These are phyloP conservation scores for Ligdia adustata DNA, from an alignment of 2,888 invertebrate species.

Conservation along the genomic window DNA sequence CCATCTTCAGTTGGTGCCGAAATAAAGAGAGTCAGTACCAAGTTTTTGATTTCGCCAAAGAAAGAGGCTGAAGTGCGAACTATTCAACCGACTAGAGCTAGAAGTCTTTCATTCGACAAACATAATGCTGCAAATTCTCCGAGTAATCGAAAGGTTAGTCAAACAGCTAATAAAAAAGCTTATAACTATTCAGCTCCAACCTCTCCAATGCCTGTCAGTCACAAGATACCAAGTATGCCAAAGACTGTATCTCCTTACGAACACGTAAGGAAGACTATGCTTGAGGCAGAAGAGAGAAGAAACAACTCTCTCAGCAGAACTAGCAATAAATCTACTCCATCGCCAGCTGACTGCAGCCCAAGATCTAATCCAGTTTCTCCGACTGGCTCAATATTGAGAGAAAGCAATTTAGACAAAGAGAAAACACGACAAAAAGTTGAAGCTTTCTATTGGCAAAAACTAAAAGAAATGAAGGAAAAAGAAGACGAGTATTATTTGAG, in stretches of 20 bases:
- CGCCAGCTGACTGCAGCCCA: conserved; percentile 44
- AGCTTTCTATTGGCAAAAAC: conserved; percentile 88
- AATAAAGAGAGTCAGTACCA: conserved; percentile 76
- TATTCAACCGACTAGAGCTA: conserved; percentile 71
- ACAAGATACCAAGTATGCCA: conserved; percentile 73
- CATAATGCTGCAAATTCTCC: conserved; percentile 32
- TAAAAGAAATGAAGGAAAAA: conserved; percentile 85
- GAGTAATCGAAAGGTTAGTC: conserved; percentile 24
- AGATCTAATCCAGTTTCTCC: conserved; percentile 38
- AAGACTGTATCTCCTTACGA: conserved; percentile 73
- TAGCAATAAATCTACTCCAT: conserved; percentile 51
- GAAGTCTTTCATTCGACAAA: conserved; percentile 68
- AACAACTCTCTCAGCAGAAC: conserved; percentile 58
- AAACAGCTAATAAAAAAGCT: conserved; percentile 48
- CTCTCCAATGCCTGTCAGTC: conserved; percentile 64
- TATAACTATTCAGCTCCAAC: conserved; percentile 79
- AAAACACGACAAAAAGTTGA: conserved; percentile 85
- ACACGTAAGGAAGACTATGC: conserved; percentile 67
- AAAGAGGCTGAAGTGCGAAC: conserved; percentile 77
- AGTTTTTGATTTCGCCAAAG: conserved; percentile 74
- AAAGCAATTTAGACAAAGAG: conserved; percentile 64
- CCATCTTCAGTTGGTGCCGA: conserved; percentile 76
- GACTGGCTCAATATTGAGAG: conserved; percentile 27
- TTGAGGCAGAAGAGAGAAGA: conserved; percentile 69
- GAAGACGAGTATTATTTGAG: conserved; percentile 82